Evolutionary conservation across 2,888 invertebrate species (phyloP).

Genomic region (Leptinotarsa juncta): DNA sequence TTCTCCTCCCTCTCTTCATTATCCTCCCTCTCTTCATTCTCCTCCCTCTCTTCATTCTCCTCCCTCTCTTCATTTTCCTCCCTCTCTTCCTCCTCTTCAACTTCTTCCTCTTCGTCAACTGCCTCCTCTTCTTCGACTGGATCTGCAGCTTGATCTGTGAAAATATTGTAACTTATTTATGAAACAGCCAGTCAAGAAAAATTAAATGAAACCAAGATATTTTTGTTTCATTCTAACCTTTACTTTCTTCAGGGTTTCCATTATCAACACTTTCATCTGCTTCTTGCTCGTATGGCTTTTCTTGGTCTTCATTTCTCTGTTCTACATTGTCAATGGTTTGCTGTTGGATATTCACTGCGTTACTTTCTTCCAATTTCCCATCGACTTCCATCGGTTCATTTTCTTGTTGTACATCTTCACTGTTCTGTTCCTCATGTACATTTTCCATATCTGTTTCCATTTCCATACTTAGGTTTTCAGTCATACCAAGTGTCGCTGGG

Average conservation of each 20-base stretch:
- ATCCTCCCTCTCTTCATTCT: background rate
- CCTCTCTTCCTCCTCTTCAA: background rate
- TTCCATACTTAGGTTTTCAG: background rate
- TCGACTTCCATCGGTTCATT: conserved; percentile 51
- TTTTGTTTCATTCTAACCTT: background rate
- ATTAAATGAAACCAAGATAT: no score
- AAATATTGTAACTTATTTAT: background rate
- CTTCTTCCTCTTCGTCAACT: background rate
- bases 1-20: background rate
- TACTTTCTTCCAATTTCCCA: conserved; percentile 27
- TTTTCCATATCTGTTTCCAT: conserved; percentile 4
- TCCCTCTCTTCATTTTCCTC: background rate
- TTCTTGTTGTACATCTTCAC: conserved; percentile 16
- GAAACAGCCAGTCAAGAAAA: background rate
- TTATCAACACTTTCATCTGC: background rate
- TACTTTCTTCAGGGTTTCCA: background rate
- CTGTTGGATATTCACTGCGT: background rate
- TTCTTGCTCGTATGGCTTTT: background rate
- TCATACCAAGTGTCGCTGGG: background rate
- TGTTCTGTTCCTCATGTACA: background rate
- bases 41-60: background rate
- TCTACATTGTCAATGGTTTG: background rate
- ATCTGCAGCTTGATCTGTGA: conserved; percentile 18
- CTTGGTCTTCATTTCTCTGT: background rate
- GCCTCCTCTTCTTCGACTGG: conserved; percentile 6